Base-by-base conservation (phyloP, 2,888 invertebrate species). In the Hirtodrosophila trivittata region DNA sequence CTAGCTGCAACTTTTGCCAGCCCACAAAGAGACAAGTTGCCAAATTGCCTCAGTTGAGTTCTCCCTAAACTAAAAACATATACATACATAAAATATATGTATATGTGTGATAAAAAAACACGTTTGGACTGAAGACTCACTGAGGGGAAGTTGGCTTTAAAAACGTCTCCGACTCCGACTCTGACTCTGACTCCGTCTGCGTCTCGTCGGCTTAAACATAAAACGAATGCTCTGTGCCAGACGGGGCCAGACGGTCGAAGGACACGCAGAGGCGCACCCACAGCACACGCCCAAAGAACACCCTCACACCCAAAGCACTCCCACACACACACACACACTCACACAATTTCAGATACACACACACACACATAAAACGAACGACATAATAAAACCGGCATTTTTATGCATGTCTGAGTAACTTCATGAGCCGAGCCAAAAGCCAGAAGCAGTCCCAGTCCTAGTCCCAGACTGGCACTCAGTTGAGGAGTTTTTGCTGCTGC, bases 351-450 rank as follows among this genome's bases (percentile, higher is more conserved):
- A n/a, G n/a, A n/a, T 14, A 57, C 35, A 37, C 12, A 42, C 30
- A 66, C 46, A 46, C 51, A 54, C 66, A 66, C 58, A 57, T 43
- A 58, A 43, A 58, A 47, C 66, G 65, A 83, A 84, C 85, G 85
- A 81, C 82, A 84, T 82, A 84, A 82, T 82, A 84, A 84, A 84
- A 82, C 83, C 83, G 83, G 83, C 83, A 85, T 85, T 85, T 83
- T 85, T 83, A 85, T 85, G 83, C 83, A 83, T 83, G 83, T 85
- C 83, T 83, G 82, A 78, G 78, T 78, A 82, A 78, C 82, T 78
- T 78, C 78, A 78, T 78, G 78, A 73, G 75, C 73, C 78, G 73
- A 62, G 54, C 66, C 77, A 72, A 75, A 70, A 55, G 57, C 57
- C 57, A 42, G 16, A 28, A 21, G 18, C 9, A 10, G 30, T 10